phyloP scores from a whole-genome alignment of 2,797 vertebrate species.

The Sebastes matsubarae region DNA sequence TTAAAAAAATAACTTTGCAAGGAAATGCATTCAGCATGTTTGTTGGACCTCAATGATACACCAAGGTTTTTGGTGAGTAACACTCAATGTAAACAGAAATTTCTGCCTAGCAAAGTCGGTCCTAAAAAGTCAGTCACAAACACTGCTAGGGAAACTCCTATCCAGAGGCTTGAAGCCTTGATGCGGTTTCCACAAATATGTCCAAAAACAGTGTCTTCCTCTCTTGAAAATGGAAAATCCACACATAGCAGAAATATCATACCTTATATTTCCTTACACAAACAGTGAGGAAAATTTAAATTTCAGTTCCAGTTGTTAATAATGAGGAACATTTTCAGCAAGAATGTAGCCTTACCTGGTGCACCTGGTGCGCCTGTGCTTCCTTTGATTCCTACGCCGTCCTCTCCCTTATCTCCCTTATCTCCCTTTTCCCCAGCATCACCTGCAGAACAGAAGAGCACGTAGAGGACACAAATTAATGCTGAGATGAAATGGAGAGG shows the following conservation, averaged over 20 bases:
- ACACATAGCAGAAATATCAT: not conserved
- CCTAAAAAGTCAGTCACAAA: no score
- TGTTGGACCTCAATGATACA: no score
- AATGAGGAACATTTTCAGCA: not conserved
- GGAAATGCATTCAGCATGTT: no score
- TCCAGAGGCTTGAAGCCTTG: not conserved
- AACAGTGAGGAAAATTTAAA: no score
- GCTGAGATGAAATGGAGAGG: slow-evolving; percentile 22
- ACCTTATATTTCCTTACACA: not conserved
- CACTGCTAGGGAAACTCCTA: no score
- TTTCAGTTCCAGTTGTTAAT: not conserved
- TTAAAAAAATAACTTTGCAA: no score
- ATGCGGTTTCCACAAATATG: not conserved
- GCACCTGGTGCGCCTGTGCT: slow-evolving; percentile 75
- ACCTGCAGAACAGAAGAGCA: slow-evolving; percentile 61
- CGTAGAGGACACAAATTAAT: not conserved
- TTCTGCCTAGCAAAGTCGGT: rapidly evolving
- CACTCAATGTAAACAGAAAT: no score
- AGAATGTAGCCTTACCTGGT: slow-evolving; percentile 71
- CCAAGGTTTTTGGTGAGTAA: no score
- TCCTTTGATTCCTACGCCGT: slow-evolving; percentile 81
- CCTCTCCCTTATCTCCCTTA: slow-evolving; percentile 80
- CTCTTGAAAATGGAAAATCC: no score
- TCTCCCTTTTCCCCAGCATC: slow-evolving; percentile 76
- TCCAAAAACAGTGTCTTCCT: not conserved